A percentile compares a stretch with the other conserved stretches of the same genome.
Evolutionary conservation across 2,888 invertebrate species (phyloP).

Genomic region (Cistogaster globosa): DNA sequence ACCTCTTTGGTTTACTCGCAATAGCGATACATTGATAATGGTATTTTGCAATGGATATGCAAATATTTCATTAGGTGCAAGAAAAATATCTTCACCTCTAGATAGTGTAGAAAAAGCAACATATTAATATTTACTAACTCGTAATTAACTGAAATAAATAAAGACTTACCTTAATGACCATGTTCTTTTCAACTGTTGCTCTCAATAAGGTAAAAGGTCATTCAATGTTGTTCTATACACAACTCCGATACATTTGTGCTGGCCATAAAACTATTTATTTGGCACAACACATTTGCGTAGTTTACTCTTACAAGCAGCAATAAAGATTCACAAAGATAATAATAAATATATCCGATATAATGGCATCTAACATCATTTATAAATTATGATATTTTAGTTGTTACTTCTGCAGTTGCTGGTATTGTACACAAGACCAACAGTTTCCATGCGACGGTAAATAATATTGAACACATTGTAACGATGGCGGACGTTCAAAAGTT

Average conservation of each 20-base stretch:
- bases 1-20: conserved; percentile 57
- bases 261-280: conserved; percentile 56
- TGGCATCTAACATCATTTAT: conserved; percentile 66
- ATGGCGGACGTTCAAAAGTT: conserved; percentile 67
- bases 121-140: conserved; percentile 35
- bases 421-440: conserved; percentile 50
- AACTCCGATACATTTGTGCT: conserved; percentile 57
- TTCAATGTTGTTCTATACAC: conserved; percentile 53
- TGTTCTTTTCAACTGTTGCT: conserved; percentile 14
- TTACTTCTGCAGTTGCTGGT: conserved; percentile 18
- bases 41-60: conserved; percentile 71
- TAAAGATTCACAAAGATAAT: conserved; percentile 51
- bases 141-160: neutral
- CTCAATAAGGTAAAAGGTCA: too few relatives aligned
- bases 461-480: conserved; percentile 50
- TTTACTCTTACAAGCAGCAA: conserved; percentile 64
- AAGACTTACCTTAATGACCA: too few relatives aligned
- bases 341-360: conserved; percentile 53
- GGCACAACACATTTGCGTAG: conserved; percentile 64
- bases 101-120: neutral
- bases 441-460: conserved; percentile 59
- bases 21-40: conserved; percentile 72
- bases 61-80: conserved; percentile 54
- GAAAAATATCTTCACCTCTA: conserved; percentile 18
- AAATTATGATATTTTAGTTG: conserved; percentile 58